Evolutionary conservation across 2,113 vertebrate genomes (phyloP).

Genomic region (Tauraco erythrolophus): DNA sequence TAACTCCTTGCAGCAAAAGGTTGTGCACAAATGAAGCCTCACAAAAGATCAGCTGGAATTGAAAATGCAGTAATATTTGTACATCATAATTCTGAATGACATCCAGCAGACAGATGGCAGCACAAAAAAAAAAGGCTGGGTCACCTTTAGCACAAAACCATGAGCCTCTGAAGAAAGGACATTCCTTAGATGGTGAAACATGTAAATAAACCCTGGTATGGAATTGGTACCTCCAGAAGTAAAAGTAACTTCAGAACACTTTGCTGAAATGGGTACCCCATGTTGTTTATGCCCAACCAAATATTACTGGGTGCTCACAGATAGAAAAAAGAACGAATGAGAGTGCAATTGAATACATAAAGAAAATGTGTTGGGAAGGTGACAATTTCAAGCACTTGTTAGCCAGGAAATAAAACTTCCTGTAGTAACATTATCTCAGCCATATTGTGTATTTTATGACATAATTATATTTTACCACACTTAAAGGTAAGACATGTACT

Average conservation of each 20-base stretch:
- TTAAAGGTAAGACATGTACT: neutral
- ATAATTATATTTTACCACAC: neutral
- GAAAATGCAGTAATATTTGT: neutral
- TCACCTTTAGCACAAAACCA: neutral
- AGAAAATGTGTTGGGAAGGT: neutral
- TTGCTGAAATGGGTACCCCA: rapidly evolving
- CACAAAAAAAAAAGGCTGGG: neutral
- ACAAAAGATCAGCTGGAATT: neutral
- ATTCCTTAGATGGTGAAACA: neutral
- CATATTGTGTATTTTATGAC: conserved; percentile 8
- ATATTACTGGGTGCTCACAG: neutral
- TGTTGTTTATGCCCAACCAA: neutral
- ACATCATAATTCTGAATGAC: neutral
- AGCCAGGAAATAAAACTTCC: conserved; percentile 23
- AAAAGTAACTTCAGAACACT: neutral
- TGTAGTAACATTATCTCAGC: conserved; percentile 25
- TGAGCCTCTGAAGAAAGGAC: neutral
- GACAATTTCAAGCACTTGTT: neutral
- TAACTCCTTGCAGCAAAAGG: neutral
- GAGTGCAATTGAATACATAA: neutral
- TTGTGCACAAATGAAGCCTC: neutral
- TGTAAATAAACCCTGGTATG: neutral
- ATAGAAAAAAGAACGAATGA: neutral
- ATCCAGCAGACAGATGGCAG: neutral
- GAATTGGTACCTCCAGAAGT: neutral